Percentiles rank a stretch among this genome's conserved stretches.
Evolutionary conservation across 2,113 vertebrate species (phyloP).

Genomic region (Micromys minutus): DNA sequence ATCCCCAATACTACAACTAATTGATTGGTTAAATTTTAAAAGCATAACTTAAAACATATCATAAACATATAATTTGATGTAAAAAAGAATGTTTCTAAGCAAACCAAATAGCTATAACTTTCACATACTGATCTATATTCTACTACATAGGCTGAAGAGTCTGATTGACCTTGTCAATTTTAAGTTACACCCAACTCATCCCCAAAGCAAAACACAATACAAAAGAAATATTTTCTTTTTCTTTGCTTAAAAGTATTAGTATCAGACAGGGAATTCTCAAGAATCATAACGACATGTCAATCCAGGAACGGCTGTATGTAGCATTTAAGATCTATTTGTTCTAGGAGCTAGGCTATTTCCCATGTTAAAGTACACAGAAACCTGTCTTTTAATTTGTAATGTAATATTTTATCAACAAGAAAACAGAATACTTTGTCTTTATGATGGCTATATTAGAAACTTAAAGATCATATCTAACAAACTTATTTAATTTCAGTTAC

Average conservation of each 20-base stretch:
- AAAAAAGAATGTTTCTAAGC: background rate
- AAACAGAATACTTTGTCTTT: background rate
- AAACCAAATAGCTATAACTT: background rate
- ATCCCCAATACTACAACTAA: no score
- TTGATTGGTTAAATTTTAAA: background rate
- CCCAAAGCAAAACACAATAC: background rate
- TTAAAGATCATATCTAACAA: conserved; percentile 3
- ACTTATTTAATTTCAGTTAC: background rate
- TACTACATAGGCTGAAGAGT: background rate
- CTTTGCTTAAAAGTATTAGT: background rate
- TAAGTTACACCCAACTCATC: conserved; percentile 6
- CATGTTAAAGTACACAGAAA: background rate
- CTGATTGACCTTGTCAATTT: background rate
- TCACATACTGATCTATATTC: background rate
- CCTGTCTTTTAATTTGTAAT: background rate
- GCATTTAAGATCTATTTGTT: background rate
- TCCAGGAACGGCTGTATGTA: background rate
- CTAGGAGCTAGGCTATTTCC: background rate
- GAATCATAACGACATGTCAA: background rate
- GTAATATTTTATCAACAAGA: conserved; percentile 16
- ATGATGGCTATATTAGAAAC: background rate
- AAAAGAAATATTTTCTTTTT: background rate
- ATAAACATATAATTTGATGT: background rate
- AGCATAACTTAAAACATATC: background rate
- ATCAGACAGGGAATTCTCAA: conserved; percentile 3